Conservation (phyloP, 2,113 vertebrate genomes). For the Scalopus aquaticus region DNA sequence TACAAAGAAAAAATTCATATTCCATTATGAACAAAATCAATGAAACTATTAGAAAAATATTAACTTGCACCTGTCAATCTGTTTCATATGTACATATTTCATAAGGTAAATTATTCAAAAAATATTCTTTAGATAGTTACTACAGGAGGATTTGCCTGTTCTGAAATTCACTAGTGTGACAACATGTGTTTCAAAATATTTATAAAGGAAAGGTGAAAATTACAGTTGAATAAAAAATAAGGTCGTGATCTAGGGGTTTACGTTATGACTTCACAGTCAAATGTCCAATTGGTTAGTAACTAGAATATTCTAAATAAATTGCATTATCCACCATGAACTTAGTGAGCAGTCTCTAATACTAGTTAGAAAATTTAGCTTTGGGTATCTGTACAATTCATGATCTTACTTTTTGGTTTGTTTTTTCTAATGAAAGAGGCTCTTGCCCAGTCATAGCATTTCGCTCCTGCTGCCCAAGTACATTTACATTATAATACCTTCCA, state of each 20-base stretch:
- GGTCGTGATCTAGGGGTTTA: background rate
- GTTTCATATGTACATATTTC: no score
- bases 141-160: background rate
- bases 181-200: background rate
- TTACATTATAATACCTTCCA: no score
- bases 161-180: slow-evolving; percentile 12
- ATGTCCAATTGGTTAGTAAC: background rate
- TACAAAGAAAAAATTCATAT: background rate
- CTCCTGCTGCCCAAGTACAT: accelerated
- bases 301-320: background rate
- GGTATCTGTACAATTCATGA: background rate
- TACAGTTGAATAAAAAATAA: background rate
- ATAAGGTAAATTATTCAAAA: background rate
- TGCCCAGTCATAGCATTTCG: no score
- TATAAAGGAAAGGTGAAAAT: background rate
- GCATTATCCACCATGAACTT: background rate
- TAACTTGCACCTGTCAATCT: background rate
- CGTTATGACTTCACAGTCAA: background rate
- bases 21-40: background rate
- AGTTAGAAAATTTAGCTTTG: background rate
- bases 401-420: background rate
- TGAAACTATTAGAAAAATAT: background rate
- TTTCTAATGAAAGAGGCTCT: background rate
- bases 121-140: background rate
- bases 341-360: background rate